Evolutionary conservation across 92 coral and sea anemone species (phyloP).

Genomic region (Umimayanthus kanabou): DNA sequence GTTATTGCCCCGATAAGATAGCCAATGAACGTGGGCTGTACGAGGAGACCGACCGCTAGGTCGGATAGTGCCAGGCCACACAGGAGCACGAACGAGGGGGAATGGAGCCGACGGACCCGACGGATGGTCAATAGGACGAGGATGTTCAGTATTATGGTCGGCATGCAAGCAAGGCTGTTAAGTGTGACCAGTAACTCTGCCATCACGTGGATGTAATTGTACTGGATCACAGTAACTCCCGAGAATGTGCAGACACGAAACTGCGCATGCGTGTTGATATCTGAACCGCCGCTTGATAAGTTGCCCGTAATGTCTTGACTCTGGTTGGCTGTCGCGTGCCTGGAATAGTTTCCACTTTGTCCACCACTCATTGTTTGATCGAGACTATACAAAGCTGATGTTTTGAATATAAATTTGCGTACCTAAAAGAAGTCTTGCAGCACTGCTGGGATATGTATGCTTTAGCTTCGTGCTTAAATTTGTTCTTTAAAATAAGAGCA

Average conservation of each 20-base stretch:
- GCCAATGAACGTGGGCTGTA: constrained; percentile 38
- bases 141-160: constrained; percentile 9
- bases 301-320: not conserved
- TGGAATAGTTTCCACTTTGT: not conserved
- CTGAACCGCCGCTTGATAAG: not conserved
- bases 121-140: constrained; percentile 28
- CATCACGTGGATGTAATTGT: constrained; percentile 33
- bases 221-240: constrained; percentile 13
- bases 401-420: no score
- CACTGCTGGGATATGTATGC: no score
- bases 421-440: no score
- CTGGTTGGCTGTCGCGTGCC: not conserved
- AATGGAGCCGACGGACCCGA: constrained; percentile 7
- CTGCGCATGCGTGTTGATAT: constrained; percentile 11
- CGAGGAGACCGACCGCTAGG: constrained; percentile 12
- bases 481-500: no score
- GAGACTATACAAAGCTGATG: no score
- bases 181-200: constrained; percentile 25
- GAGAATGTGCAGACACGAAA: constrained; percentile 24
- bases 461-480: no score
- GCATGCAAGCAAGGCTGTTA: constrained; percentile 10
- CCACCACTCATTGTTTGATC: not conserved
- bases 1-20: constrained; percentile 25
- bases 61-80: constrained; percentile 42
- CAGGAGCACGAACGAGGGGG: constrained; percentile 27